These are phyloP conservation scores for Tetramorium bicarinatum DNA, from an alignment of 2,888 invertebrate species.

Conservation along the genomic window DNA sequence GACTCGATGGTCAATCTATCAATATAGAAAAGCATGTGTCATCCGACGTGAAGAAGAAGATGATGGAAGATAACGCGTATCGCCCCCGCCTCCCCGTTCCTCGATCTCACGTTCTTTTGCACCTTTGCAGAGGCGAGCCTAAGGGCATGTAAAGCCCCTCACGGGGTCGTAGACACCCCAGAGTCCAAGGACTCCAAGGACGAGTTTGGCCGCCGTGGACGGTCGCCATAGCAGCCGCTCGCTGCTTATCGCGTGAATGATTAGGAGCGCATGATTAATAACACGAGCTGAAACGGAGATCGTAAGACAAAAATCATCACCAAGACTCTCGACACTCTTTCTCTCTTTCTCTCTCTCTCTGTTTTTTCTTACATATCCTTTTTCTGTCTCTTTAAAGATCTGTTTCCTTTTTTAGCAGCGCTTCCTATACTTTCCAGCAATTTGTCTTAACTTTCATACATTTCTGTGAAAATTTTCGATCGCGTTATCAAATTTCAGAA, in stretches of 20 bases:
- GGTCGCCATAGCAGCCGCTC: constrained; percentile 65
- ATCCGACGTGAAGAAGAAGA: constrained; percentile 31
- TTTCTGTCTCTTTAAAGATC: constrained; percentile 21
- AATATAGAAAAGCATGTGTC: not conserved
- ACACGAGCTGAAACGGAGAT: constrained; percentile 59
- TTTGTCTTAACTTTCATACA: not conserved
- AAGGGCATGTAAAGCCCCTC: constrained; percentile 70
- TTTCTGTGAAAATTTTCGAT: not conserved
- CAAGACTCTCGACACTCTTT: constrained; percentile 46
- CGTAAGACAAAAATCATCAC: constrained; percentile 66
- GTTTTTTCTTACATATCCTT: constrained; percentile 41
- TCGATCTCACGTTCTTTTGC: constrained; percentile 70
- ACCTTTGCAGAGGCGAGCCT: constrained; percentile 73
- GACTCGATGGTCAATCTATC: constrained; percentile 22
- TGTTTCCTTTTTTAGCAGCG: constrained; percentile 27
- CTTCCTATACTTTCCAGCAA: constrained; percentile 28
- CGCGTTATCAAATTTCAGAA: not conserved
- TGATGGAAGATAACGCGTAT: not conserved
- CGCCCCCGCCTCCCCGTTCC: constrained; percentile 1
- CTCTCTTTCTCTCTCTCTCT: constrained; percentile 29
- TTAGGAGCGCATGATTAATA: constrained; percentile 64
- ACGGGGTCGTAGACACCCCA: constrained; percentile 68
- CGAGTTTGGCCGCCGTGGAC: constrained; percentile 70
- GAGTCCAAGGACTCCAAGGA: constrained; percentile 69
- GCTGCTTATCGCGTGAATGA: constrained; percentile 66